These are phyloP conservation scores for Tachina lurida DNA, from an alignment of 2,888 invertebrate species.

Conservation along the genomic window DNA sequence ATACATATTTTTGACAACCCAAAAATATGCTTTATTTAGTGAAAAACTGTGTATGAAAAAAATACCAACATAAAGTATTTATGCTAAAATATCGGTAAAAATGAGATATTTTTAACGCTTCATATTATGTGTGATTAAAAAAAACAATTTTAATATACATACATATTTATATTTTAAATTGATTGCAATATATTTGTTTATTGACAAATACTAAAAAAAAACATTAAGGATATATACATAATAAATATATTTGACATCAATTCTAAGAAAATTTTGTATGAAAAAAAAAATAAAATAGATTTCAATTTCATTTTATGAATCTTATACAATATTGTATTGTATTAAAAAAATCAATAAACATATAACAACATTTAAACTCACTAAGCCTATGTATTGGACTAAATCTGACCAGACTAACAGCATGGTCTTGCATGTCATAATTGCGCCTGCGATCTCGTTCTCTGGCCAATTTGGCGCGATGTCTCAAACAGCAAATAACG, in stretches of 20 bases:
- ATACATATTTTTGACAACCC: neutral
- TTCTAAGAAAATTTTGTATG: no score
- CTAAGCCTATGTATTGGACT: conserved; percentile 89
- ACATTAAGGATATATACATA: no score
- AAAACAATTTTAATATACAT: no score
- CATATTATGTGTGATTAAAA: no score
- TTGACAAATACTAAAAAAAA: no score
- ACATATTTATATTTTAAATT: no score
- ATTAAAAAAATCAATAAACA: conserved; percentile 27
- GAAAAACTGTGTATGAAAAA: neutral
- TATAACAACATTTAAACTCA: conserved; percentile 83
- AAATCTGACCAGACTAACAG: conserved; percentile 91
- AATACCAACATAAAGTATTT: neutral
- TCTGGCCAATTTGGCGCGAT: conserved; percentile 92
- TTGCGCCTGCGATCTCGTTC: conserved; percentile 92
- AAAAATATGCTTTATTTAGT: conserved; percentile 11
- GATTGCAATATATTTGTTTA: no score
- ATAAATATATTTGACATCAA: no score
- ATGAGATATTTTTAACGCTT: no score
- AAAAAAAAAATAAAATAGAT: neutral
- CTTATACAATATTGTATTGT: neutral
- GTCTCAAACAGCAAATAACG: conserved; percentile 92
- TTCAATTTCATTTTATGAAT: neutral
- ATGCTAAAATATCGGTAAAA: no score
- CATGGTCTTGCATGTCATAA: conserved; percentile 92